Evolutionary conservation across 2,113 vertebrate species (phyloP), one percentile per base, ranked within the genome.

Genomic region (Benitochromis conjunctus): DNA sequence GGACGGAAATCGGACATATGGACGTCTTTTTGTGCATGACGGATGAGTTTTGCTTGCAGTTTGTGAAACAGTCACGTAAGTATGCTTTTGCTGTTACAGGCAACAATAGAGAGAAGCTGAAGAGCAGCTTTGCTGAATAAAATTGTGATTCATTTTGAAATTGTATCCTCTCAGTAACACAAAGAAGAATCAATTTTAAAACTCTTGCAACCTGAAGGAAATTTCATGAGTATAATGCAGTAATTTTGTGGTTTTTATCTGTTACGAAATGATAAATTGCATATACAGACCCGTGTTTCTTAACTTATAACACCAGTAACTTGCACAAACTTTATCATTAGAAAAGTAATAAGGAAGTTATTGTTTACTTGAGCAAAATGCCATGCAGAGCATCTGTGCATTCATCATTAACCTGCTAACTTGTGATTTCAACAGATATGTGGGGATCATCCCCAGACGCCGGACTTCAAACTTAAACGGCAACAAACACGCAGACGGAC

Each of bases 371-470:
- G 8, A 79, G 64, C 10, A 36, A 43, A 12, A 12, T 58, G 10
- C n/a, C 29, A 48, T 64, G 21, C 3, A 85, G 36, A 64, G 3
- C 4, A 51, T 36, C 9, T 31, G 11, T 56, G 7, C 58, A 60
- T 69, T 74, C 74, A 55, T 58, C 64, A 6, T 21, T 76, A 38
- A 81, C 46, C 43, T 86, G 43, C 79, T 26, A 57, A 84, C 69
- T 86, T 88, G 43, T 83, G 51, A 11, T 79, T 86, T 83, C n/a
- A 31, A 84, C 94, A 96, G 96, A 95, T 94, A 95, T 96, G 95
- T 83, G 94, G 95, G 96, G 96, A 94, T 90, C 88, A 92, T 93
- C 94, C 95, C 95, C 95, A 87, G 88, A 88, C 46, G 91, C 21
- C 48, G 86, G 53, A 82, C 18, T 84, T 80, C 34, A 87, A 80